phyloP scores from a whole-genome alignment of 2,888 invertebrate species.

The Protula sp. region DNA sequence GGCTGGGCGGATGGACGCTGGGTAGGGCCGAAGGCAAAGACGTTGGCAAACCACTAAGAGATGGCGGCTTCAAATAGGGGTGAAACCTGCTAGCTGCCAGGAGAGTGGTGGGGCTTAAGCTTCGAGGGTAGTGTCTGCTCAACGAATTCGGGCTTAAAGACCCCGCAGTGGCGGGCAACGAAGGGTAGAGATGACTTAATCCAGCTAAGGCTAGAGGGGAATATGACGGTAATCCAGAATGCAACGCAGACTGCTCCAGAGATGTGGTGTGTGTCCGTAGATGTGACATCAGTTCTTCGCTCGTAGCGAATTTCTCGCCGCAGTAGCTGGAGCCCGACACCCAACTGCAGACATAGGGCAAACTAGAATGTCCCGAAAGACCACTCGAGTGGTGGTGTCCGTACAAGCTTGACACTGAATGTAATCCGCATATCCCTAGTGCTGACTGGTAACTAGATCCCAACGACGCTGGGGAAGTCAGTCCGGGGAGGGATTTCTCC shows the following conservation, averaged over 20 bases:
- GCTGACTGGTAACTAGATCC: too few relatives aligned
- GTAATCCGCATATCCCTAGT: background rate
- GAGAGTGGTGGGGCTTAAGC: constrained; percentile 67
- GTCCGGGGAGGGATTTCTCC: constrained; percentile 57
- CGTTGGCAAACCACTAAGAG: background rate
- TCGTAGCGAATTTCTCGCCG: constrained; percentile 85
- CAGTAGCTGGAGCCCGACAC: constrained; percentile 85
- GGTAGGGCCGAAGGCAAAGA: background rate
- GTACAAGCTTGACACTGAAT: background rate
- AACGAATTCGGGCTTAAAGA: constrained; percentile 60
- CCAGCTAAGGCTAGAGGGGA: background rate
- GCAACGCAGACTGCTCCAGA: constrained; percentile 52
- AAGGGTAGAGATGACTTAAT: constrained; percentile 35
- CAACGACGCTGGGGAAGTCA: background rate
- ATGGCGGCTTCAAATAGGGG: background rate
- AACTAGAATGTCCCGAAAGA: constrained; percentile 9
- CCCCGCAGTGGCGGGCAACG: constrained; percentile 59
- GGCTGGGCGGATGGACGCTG: too few relatives aligned
- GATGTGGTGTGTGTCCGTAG: constrained; percentile 76
- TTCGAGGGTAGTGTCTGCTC: constrained; percentile 76
- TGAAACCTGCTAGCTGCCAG: constrained; percentile 61
- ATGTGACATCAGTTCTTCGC: constrained; percentile 89
- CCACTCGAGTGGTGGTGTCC: background rate
- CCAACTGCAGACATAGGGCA: constrained; percentile 79
- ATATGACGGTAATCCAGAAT: constrained; percentile 1